Percentiles rank a stretch among this genome's conserved stretches.
phyloP scores from a whole-genome alignment of 2,113 vertebrate species.

The Myiagra hebetior region DNA sequence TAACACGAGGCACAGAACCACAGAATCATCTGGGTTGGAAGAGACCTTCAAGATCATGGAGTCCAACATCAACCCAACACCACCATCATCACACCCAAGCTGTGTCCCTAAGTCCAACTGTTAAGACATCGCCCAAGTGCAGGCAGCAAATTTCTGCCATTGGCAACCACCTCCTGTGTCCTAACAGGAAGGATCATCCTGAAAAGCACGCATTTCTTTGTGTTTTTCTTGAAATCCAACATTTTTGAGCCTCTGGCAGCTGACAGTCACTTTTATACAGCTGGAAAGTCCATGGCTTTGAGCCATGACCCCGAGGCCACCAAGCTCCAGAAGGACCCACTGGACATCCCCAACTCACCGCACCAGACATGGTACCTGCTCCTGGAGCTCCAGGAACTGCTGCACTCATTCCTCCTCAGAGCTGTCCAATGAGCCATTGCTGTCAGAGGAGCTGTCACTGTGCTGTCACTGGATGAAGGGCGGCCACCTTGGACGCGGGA shows the following conservation, averaged over 20 bases:
- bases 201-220: neutral
- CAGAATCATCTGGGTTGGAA: neutral
- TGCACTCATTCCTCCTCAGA: fast-evolving
- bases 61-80: neutral
- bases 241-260: neutral
- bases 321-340: neutral
- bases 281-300: neutral
- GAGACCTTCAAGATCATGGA: neutral
- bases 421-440: fast-evolving
- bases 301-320: fast-evolving
- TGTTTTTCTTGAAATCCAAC: neutral
- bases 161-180: neutral
- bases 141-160: neutral
- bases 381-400: neutral
- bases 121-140: neutral
- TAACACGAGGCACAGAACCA: neutral
- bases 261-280: neutral
- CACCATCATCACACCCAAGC: neutral
- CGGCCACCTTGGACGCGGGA: neutral
- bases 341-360: neutral
- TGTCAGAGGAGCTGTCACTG: neutral
- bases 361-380: fast-evolving
- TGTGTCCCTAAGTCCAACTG: neutral
- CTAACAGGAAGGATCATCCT: neutral
- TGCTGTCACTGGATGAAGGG: neutral